Evolutionary conservation across 2,888 invertebrate genomes (phyloP).

Genomic region (Diploptera punctata): DNA sequence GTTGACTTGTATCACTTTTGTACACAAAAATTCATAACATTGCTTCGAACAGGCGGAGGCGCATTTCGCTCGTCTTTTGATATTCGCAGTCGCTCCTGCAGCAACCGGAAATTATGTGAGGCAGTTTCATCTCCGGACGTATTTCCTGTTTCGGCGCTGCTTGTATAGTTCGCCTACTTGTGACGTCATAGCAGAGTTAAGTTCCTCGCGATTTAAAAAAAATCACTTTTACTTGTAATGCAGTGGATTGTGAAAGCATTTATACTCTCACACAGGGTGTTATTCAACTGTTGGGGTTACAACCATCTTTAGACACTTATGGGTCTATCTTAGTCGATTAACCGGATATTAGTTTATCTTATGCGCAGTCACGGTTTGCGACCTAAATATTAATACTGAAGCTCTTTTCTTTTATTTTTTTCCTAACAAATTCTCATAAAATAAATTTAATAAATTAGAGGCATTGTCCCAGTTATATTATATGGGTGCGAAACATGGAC

Average conservation of each 20-base stretch:
- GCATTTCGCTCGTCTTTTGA: slow-evolving; percentile 34
- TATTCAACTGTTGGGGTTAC: no score
- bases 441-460: no score
- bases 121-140: slow-evolving; percentile 43
- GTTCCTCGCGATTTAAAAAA: slow-evolving; percentile 7
- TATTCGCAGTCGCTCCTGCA: slow-evolving; percentile 30
- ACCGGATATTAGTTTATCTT: no score
- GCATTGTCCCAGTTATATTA: no score
- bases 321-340: no score
- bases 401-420: no score
- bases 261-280: no score
- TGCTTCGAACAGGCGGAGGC: slow-evolving; percentile 27
- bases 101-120: slow-evolving; percentile 42
- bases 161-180: slow-evolving; percentile 29
- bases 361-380: no score
- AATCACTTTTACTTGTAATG: slow-evolving; percentile 13
- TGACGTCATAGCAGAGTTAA: slow-evolving; percentile 26
- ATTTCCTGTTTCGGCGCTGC: slow-evolving; percentile 42
- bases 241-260: neutral
- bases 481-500: no score
- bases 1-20: slow-evolving; percentile 19
- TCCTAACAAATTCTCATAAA: no score
- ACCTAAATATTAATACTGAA: no score
- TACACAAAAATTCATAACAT: neutral
- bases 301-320: no score